phyloP scores from a whole-genome alignment of 2,113 vertebrate species.

The Telmatochromis sp. region DNA sequence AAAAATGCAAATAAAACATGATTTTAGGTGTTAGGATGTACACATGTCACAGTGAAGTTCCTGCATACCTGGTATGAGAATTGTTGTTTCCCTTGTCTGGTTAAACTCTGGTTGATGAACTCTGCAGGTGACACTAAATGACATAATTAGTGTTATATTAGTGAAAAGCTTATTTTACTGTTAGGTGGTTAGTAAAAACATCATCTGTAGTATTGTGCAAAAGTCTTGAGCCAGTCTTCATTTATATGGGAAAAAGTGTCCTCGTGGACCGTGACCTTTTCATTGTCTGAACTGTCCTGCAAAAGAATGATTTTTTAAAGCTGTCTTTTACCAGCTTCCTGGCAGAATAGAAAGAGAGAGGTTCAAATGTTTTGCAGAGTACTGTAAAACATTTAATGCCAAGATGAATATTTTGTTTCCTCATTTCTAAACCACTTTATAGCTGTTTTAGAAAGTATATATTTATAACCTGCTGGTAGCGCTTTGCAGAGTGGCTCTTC shows the following conservation, averaged over 20 bases:
- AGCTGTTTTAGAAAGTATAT: background rate
- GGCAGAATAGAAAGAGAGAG: background rate
- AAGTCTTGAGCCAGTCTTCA: background rate
- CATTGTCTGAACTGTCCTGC: background rate
- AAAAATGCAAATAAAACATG: background rate
- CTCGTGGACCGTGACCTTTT: fast-evolving
- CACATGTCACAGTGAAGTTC: background rate
- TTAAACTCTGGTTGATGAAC: background rate
- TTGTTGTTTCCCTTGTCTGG: background rate
- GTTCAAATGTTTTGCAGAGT: background rate
- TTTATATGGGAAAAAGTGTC: background rate
- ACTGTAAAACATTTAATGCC: background rate
- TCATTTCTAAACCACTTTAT: background rate
- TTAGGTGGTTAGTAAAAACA: background rate
- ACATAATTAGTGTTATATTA: background rate
- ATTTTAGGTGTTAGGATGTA: background rate
- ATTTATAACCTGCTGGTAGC: background rate
- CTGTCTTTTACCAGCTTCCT: background rate
- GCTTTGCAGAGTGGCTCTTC: background rate
- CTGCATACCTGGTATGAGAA: background rate
- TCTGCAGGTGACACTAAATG: background rate
- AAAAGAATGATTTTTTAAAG: fast-evolving
- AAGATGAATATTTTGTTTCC: background rate
- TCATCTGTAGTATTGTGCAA: background rate
- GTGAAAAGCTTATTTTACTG: background rate